A percentile compares a stretch with the other conserved stretches of the same genome.
Evolutionary conservation across 2,113 vertebrate genomes (phyloP).

Genomic region (Eurypyga helias): DNA sequence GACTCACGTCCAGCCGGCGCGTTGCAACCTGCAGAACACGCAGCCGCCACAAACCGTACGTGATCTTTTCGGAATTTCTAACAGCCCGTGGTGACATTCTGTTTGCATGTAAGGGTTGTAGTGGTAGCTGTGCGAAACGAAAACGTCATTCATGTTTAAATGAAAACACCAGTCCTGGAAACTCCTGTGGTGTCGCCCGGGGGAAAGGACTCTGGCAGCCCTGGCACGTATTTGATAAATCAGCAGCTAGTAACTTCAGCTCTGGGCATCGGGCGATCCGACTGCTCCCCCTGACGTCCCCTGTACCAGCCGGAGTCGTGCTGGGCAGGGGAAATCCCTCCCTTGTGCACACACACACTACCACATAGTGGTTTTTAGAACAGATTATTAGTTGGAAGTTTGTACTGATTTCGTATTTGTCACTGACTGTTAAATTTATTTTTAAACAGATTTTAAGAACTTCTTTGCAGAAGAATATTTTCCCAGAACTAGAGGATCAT

Average conservation of each 20-base stretch:
- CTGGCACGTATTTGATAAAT: neutral
- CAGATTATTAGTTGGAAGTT: neutral
- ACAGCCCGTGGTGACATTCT: neutral
- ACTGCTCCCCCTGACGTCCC: neutral
- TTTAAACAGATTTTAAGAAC: conserved; percentile 41
- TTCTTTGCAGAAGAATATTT: conserved; percentile 34
- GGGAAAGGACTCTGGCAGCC: neutral
- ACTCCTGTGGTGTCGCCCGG: neutral
- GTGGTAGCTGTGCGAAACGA: neutral
- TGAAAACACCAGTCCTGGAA: neutral
- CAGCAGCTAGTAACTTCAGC: neutral
- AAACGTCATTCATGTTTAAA: neutral
- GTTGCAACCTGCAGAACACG: neutral
- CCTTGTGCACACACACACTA: neutral
- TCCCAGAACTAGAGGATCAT: conserved; percentile 64
- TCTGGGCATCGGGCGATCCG: neutral
- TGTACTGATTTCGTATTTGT: neutral
- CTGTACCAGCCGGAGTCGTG: neutral
- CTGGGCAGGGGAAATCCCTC: neutral
- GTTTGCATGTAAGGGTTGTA: neutral
- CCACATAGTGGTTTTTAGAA: neutral
- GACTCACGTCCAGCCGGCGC: neutral
- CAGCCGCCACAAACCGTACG: neutral
- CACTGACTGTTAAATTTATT: conserved; percentile 21
- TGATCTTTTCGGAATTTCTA: neutral